phyloP scores from a whole-genome alignment of 1,140 invertebrate genomes.

The Mamestra configurata region DNA sequence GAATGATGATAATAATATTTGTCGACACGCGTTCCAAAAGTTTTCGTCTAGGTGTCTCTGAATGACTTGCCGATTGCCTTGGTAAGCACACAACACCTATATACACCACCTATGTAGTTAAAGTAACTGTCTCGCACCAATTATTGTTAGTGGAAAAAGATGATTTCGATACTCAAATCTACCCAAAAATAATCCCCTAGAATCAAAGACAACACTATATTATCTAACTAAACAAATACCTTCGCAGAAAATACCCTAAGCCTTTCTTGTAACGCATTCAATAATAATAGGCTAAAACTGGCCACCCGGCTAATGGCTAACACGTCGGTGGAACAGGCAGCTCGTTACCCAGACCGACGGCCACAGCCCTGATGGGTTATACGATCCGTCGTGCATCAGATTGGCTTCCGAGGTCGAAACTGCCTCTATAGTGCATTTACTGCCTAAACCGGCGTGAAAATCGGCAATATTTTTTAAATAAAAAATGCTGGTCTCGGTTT shows the following conservation, averaged over 20 bases:
- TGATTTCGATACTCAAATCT: too few species aligned
- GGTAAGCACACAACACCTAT: too few species aligned
- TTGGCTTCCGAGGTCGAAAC: background rate
- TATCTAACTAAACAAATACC: too few species aligned
- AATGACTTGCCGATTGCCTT: too few species aligned
- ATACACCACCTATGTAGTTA: too few species aligned
- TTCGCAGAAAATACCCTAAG: background rate
- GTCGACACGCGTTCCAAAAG: too few species aligned
- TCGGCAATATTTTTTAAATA: background rate
- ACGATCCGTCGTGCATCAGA: constrained; percentile 8
- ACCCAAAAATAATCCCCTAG: too few species aligned
- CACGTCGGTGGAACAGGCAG: background rate
- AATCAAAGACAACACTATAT: too few species aligned
- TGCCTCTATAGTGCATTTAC: background rate
- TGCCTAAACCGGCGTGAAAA: background rate
- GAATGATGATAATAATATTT: too few species aligned
- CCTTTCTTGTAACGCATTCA: background rate
- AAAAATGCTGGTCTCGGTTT: background rate
- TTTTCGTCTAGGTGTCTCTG: too few species aligned
- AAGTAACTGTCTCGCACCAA: too few species aligned
- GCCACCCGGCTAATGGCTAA: constrained; percentile 3
- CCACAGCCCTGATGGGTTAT: constrained; percentile 1
- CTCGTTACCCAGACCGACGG: background rate
- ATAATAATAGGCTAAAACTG: constrained; percentile 2
- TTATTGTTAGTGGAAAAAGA: too few species aligned